These are phyloP conservation scores for Gari tellinella DNA, from an alignment of 2,888 invertebrate genomes.

Conservation along the genomic window DNA sequence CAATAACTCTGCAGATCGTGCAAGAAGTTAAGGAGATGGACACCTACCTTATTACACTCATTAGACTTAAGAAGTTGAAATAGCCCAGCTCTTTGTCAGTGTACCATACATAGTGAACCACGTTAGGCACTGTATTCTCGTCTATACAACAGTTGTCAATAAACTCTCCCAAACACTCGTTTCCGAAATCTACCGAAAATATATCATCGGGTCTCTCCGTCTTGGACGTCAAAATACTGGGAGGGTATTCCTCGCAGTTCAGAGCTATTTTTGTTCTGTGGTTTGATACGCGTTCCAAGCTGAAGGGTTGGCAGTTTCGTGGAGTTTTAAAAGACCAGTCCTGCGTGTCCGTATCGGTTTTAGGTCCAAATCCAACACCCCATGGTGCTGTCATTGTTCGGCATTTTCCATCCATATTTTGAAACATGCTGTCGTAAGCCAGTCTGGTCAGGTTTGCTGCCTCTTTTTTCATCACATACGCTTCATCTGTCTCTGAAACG, in stretches of 20 bases:
- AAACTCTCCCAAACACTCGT: slow-evolving; percentile 12
- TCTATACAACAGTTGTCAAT: slow-evolving; percentile 33
- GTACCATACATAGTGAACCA: slow-evolving; percentile 37
- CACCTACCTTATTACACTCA: slow-evolving; percentile 17
- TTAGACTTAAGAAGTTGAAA: slow-evolving; percentile 31
- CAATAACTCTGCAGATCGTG: too few relatives aligned
- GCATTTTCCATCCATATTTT: too few relatives aligned
- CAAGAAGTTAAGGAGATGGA: too few relatives aligned
- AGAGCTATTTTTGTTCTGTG: slow-evolving; percentile 13
- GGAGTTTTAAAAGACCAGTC: not conserved
- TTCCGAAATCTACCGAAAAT: slow-evolving; percentile 10
- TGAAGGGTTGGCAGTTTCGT: not conserved
- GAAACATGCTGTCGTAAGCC: too few relatives aligned
- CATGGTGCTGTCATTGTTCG: too few relatives aligned
- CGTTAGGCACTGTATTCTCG: slow-evolving; percentile 28
- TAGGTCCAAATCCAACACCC: too few relatives aligned
- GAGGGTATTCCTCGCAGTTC: not conserved
- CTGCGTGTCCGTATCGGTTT: too few relatives aligned
- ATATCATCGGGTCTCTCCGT: slow-evolving; percentile 11
- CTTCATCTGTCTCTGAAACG: too few relatives aligned
- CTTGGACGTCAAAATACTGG: not conserved
- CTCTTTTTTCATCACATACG: too few relatives aligned
- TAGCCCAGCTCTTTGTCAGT: slow-evolving; percentile 13
- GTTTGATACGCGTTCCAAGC: not conserved
- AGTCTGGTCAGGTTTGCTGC: too few relatives aligned